phyloP scores from a whole-genome alignment of 2,113 vertebrate species.

The Cacatua alba region DNA sequence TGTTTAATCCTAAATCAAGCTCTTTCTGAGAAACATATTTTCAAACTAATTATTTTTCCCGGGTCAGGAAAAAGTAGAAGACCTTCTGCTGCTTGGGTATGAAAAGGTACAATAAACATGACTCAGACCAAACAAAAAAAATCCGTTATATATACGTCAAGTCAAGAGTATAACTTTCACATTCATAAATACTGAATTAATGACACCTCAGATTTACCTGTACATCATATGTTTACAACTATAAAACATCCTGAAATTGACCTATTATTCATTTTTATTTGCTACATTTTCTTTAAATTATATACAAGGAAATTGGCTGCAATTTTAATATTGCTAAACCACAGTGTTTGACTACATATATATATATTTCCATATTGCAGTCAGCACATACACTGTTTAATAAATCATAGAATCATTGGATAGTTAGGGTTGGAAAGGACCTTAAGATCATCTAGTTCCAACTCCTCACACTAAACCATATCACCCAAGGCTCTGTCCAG shows the following conservation, averaged over 20 bases:
- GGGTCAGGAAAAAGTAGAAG: not conserved
- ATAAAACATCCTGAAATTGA: constrained; percentile 8
- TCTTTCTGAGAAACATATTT: not conserved
- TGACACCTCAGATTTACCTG: constrained; percentile 22
- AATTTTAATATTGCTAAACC: constrained; percentile 53
- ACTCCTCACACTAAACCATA: no score
- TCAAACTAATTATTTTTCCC: not conserved
- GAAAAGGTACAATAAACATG: not conserved
- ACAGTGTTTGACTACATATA: not conserved
- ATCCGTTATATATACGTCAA: not conserved
- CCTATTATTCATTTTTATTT: constrained; percentile 62
- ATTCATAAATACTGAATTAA: constrained; percentile 49
- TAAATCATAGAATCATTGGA: not conserved
- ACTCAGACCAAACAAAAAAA: constrained; percentile 5
- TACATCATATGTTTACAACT: constrained; percentile 31
- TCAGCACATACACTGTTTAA: not conserved
- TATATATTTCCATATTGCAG: constrained; percentile 24
- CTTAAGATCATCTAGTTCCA: no score
- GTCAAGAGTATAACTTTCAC: not conserved
- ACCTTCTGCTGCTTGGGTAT: not conserved
- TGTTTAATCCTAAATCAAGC: not conserved
- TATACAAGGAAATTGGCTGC: constrained; percentile 40
- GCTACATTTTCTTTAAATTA: constrained; percentile 41
- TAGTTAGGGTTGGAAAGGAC: no score
- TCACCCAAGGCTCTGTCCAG: no score